phyloP scores from a whole-genome alignment of 2,888 invertebrate genomes.

The Conops quadrifasciatus region DNA sequence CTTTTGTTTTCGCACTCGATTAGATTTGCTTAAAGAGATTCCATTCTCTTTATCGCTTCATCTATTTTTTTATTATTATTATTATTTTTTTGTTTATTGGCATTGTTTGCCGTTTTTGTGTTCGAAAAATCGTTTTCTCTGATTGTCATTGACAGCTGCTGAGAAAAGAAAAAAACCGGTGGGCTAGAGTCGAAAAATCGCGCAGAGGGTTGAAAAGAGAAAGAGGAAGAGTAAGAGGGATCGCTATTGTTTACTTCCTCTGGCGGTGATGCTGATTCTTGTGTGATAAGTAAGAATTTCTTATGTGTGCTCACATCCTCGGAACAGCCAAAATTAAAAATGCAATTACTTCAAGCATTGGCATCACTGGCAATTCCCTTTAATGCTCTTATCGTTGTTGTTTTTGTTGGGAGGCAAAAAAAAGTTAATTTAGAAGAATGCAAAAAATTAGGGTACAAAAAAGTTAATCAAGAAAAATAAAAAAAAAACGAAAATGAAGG shows the following conservation, averaged over 20 bases:
- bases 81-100: conserved; percentile 25
- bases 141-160: conserved; percentile 51
- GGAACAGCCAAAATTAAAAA: conserved; percentile 45
- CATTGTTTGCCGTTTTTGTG: conserved; percentile 13
- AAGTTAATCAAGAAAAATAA: too few relatives aligned
- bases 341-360: conserved; percentile 44
- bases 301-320: conserved; percentile 34
- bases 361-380: too few relatives aligned
- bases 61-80: conserved; percentile 32
- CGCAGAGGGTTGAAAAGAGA: too few relatives aligned
- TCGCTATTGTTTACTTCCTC: too few relatives aligned
- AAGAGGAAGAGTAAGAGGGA: too few relatives aligned
- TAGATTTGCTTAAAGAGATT: conserved; percentile 49
- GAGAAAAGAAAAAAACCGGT: conserved; percentile 26
- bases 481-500: too few relatives aligned
- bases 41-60: conserved; percentile 38
- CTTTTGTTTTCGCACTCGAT: conserved; percentile 49
- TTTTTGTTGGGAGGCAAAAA: too few relatives aligned
- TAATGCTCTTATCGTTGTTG: too few relatives aligned
- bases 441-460: too few relatives aligned
- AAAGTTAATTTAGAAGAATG: too few relatives aligned
- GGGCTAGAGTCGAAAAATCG: background rate
- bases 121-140: conserved; percentile 21
- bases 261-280: background rate
- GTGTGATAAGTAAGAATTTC: conserved; percentile 13